Base-by-base conservation (phyloP, 2,797 vertebrate species). In the Enteromius thamalakanensis region DNA sequence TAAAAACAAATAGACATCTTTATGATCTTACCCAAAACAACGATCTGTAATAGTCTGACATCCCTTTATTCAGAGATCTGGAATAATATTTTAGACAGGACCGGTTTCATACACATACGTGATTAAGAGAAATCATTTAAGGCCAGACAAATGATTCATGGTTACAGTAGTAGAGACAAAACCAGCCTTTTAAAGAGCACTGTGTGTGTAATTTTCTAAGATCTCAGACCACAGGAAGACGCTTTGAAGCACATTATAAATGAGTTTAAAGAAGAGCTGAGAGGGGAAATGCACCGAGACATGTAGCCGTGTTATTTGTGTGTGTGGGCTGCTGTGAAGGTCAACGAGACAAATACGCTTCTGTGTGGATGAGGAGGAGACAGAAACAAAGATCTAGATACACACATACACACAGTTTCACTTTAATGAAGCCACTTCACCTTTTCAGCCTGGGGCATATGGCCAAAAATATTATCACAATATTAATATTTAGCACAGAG, bases 191-290 rank as follows among this genome's bases (percentile, higher is more conserved):
- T 23, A 58, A 60, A 26, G n/a, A 60, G n/a, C 55, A 26, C 4
- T 12, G 23, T 26, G 58, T 26, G 23, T 6, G 23, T 89, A 91
- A 93, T 92, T 79, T 89, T 90, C 85, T 93, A 92, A 91, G 90
- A 91, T 84, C 86, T 82, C 86, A 75, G 87, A 87, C 84, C 86
- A 89, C 86, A 79, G 1, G 86, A 42, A 80, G 80, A 84, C 87
- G 84, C 87, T 32, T 62, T 91, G 84, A 79, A 72, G 90, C 80
- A 84, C 58, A 69, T 84, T 84, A 88, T 90, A 89, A 89, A 91
- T 89, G 72, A 89, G 88, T 45, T 55, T 60, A 77, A 86, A 88
- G 26, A 82, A 49, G 69, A 47, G 40, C 64, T n/a, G 60, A 62
- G 60, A 62, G 26, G 60, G 23, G 5, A 67, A 67, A 21, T 0